Percentiles rank a stretch among this genome's conserved stretches.
Evolutionary conservation across 1,140 invertebrate species (phyloP).

Genomic region (Drosophila funebris): DNA sequence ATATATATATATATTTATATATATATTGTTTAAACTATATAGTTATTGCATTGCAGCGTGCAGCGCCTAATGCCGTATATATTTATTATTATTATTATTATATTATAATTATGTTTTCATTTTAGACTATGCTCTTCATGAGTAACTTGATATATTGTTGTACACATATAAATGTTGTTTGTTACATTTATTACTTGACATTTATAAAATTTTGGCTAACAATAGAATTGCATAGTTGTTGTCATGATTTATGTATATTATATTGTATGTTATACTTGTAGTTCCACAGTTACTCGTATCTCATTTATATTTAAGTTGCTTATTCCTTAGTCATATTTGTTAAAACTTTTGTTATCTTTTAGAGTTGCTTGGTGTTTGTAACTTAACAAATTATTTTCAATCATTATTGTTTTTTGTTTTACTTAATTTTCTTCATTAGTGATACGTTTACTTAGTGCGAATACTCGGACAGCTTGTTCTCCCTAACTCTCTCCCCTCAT

Average conservation of each 20-base stretch:
- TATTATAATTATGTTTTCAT: background rate
- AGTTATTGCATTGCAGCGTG: conserved; percentile 20
- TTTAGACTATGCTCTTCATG: conserved; percentile 1
- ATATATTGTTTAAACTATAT: conserved; percentile 33
- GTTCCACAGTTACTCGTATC: conserved; percentile 59
- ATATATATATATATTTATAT: background rate
- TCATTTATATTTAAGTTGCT: conserved; percentile 7
- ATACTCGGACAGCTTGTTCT: conserved; percentile 73
- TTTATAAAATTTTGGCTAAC: conserved; percentile 82
- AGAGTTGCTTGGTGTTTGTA: conserved; percentile 63
- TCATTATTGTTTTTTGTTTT: conserved; percentile 64
- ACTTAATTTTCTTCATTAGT: background rate
- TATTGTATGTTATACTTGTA: conserved; percentile 24
- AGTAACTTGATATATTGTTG: conserved; percentile 47
- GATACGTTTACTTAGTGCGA: conserved; percentile 76
- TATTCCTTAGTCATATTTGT: conserved; percentile 14
- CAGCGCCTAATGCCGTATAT: conserved; percentile 61
- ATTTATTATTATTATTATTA: too few relatives aligned
- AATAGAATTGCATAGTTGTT: conserved; percentile 78
- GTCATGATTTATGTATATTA: conserved; percentile 38
- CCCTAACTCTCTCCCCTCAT: background rate
- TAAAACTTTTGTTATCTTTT: conserved; percentile 36
- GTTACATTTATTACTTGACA: conserved; percentile 78
- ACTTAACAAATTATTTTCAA: conserved; percentile 71
- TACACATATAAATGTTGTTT: conserved; percentile 69